These are phyloP conservation scores for Fregetta grallaria DNA, from an alignment of 2,113 vertebrate species.

Conservation along the genomic window DNA sequence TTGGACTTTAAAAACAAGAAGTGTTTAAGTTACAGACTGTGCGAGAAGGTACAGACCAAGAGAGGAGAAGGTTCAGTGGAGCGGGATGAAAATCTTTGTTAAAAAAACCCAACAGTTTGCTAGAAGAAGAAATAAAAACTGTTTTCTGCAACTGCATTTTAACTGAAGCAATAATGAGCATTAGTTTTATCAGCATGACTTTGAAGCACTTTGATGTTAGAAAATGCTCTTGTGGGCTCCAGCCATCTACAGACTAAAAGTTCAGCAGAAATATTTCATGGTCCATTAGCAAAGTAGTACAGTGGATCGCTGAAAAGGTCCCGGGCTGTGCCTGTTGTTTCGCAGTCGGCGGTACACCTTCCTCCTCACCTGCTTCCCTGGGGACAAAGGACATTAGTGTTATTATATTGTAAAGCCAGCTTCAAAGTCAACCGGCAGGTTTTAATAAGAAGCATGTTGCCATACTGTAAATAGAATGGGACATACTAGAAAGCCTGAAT, in stretches of 20 bases:
- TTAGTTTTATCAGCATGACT: slow-evolving; percentile 10
- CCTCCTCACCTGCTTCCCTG: neutral
- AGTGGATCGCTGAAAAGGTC: neutral
- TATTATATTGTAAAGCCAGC: slow-evolving; percentile 19
- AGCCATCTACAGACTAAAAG: neutral
- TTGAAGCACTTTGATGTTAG: neutral
- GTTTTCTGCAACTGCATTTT: slow-evolving; percentile 3
- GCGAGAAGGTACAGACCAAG: neutral
- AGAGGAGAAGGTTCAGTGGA: neutral
- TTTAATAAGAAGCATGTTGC: slow-evolving; percentile 34
- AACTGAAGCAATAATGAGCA: slow-evolving; percentile 1
- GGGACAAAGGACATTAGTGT: slow-evolving; percentile 4
- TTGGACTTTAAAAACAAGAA: neutral
- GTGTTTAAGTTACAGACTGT: neutral
- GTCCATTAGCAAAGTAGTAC: slow-evolving; percentile 1
- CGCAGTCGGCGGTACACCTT: neutral
- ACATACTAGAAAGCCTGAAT: neutral
- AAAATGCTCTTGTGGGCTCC: neutral
- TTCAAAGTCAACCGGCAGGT: slow-evolving; percentile 38
- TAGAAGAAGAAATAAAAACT: neutral
- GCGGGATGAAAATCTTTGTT: neutral
- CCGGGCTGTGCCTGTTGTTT: neutral
- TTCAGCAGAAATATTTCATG: slow-evolving; percentile 33
- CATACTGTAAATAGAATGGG: slow-evolving; percentile 15
- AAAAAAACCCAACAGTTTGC: neutral